phyloP scores from a whole-genome alignment of 2,888 invertebrate species.

The Philereme transversata region DNA sequence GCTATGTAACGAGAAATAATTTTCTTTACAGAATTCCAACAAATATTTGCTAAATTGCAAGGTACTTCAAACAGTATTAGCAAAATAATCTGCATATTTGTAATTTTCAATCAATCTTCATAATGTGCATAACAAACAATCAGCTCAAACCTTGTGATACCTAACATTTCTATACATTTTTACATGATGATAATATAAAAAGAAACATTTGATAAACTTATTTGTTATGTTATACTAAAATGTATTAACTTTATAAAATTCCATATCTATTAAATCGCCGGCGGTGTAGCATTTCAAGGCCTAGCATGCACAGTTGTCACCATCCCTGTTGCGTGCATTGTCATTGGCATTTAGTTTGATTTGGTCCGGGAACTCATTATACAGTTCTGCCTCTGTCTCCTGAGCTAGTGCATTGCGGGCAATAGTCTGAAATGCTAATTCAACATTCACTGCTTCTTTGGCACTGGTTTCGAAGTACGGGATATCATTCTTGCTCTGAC shows the following conservation, averaged over 20 bases:
- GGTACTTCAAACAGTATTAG: no score
- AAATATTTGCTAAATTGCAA: not conserved
- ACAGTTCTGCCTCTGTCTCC: slow-evolving; percentile 95
- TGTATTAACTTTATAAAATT: slow-evolving; percentile 68
- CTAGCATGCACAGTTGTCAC: slow-evolving; percentile 91
- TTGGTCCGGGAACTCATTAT: slow-evolving; percentile 99
- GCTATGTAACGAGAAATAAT: no score
- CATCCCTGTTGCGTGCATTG: slow-evolving; percentile 88
- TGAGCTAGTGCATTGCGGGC: slow-evolving; percentile 98
- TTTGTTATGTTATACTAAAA: slow-evolving; percentile 69
- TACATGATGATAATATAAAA: slow-evolving; percentile 73
- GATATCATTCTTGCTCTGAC: slow-evolving; percentile 98
- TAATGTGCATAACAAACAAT: slow-evolving; percentile 58
- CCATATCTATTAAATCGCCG: slow-evolving; percentile 65
- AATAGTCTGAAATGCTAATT: slow-evolving; percentile 99
- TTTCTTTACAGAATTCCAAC: slow-evolving; percentile 1
- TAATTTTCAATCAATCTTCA: not conserved
- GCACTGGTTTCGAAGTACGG: slow-evolving; percentile 99
- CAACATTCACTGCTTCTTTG: slow-evolving; percentile 99
- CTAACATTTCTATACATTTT: slow-evolving; percentile 72
- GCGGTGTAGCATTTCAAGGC: slow-evolving; percentile 55
- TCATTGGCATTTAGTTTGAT: slow-evolving; percentile 92
- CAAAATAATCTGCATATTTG: no score
- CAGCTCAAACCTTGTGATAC: slow-evolving; percentile 50
- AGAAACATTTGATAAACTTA: slow-evolving; percentile 73